Base-by-base conservation (phyloP, 2,888 invertebrate species). In the Listrodromus nycthemerus region DNA sequence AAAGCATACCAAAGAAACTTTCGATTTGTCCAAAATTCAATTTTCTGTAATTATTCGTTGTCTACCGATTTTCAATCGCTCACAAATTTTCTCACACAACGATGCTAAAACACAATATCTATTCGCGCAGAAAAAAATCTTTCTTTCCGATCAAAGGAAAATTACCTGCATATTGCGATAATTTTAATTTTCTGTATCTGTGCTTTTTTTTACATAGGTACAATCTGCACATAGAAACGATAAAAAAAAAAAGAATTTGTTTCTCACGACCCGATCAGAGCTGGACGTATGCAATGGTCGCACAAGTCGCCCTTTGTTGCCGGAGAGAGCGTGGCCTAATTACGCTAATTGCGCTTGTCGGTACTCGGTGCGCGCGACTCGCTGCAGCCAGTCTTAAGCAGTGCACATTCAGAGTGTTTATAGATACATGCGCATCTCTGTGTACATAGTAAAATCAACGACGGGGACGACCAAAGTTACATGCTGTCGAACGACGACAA, bases 311-410 rank as follows among this genome's bases (percentile, higher is more conserved):
- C 80, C 83, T 85, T 85, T 85, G 82, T 85, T 66, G 71, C 41
- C 50, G 76, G 61, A 61, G 27, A 79, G 78, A 78, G 65, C 67
- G 78, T 82, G 84, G 82, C 84, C 84, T 86, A 84, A 86, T 86
- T 86, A 84, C 74, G 77, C 71, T 86, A 86, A 86, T 86, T 84
- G 84, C 70, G 67, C 82, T 82, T 61, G 75, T 77, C 70, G 78
- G 71, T 77, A 52, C 45, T 27, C 74, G 55, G 24, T 70, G 61
- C 63, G 65, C 33, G 63, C 50, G 75, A 67, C 67, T 67, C 24
- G 30, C 37, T 55, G 48, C 7, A 83, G 70, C 65, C 27, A 2
- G 50, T 21, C 50, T 83, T 69, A 33, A 76, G 66, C 80, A 67
- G 58, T 61, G 66, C 21, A 52, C 41, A 48, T 76, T 52, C 61